Base-by-base conservation (phyloP, 2,113 vertebrate species). In the Bambusicola thoracicus region DNA sequence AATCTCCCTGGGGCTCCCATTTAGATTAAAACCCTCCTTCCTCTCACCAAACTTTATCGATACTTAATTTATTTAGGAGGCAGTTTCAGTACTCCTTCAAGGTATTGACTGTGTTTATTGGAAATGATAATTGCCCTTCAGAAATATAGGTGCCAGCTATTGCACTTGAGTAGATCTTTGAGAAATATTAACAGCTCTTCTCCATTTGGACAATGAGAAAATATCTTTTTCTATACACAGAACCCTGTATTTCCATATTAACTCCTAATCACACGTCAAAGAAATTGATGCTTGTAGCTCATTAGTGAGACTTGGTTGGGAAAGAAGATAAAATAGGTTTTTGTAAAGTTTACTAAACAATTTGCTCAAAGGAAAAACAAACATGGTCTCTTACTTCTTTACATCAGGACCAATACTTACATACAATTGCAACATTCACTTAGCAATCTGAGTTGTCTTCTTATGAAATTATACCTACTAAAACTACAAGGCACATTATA, bases 21-120 rank as follows among this genome's bases (percentile, higher is more conserved):
- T 90, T 90, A 90, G 85, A 95, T 88, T 93, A 86, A 95, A 96
- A 93, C 78, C 65, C 79, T 92, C 80, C 90, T 92, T 93, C 81
- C 82, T 86, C 51, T 85, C 76, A 96, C 93, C 76, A 81, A 93
- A 90, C 4, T 25, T 55, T 92, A 96, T 95, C 86, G 96, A 96
- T 94, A 93, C 80, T 88, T 94, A 94, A 95, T 95, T 95, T 95
- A 95, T 94, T 95, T 94, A 96, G 93, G 68, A 96, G 93, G 56
- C 82, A 90, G 56, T 86, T 94, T 94, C 95, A 90, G 76, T 79
- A 83, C 82, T 96, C 65, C 65, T 83, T 90, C 80, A 75, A 83
- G 38, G 12, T 96, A 96, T 90, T 94, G 96, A 94, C 94, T 93
- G 25, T 20, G 32, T 56, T 92, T 70, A 59, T 83, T 88, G 88